Evolutionary conservation across 2,888 invertebrate species (phyloP), one percentile per base, ranked within the genome.

Genomic region (Brachyptera putata): DNA sequence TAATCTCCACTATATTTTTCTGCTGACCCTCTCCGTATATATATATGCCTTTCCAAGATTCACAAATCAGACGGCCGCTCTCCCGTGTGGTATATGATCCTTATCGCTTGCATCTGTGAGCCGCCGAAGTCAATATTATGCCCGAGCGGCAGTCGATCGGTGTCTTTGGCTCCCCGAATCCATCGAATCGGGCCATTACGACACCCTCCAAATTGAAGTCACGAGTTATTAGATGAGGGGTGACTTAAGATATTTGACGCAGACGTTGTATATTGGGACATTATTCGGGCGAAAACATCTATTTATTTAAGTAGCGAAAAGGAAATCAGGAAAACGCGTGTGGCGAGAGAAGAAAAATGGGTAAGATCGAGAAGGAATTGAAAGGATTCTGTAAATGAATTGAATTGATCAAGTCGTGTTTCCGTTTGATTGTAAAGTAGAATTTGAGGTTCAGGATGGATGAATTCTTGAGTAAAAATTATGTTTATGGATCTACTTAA

Each of bases 221-320:
- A 53, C 53, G 53, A 53, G 53, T 53, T 53, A 53, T 53, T 53
- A 53, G 53, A 53, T 14, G 22, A 53, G 53, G 53, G 53, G 53
- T 36, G 53, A 41, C 21, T 41, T 41, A 5, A 41, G 41, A 41
- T 41, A 41, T 41, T 41, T 41, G 41, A 41, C 41, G 16, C 41
- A 21, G 46, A 46, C 46, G 21, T 46, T 46, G 46, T 46, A 46
- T 46, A 46, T 46, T 46, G 46, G 46, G 46, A 46, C 46, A 46
- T 46, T n/a, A 46, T 11, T 46, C 22, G 22, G 46, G 21, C n/a
- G 46, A 46, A 39, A 46, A 46, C 46, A 21, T 22, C 46, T 56
- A 56, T 56, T 56, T 56, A 56, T 56, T 56, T 39, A 41, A 39
- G 24, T 7, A 11, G 25, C n/a, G 36, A 39, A 37, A 55, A 21